phyloP scores from a whole-genome alignment of 2,888 invertebrate genomes.

The Chrysina gloriosa region DNA sequence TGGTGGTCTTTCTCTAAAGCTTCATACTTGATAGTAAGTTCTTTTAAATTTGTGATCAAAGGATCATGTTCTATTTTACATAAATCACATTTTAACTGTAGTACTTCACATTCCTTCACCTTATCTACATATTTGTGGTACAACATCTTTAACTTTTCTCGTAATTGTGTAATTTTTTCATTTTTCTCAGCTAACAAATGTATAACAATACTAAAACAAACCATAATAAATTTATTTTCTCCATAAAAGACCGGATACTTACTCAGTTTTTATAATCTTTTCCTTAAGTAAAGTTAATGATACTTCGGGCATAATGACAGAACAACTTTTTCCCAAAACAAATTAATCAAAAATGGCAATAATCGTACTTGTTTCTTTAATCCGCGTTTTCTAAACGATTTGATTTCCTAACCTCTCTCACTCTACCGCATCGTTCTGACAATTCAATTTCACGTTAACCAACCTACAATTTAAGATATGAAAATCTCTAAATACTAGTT shows the following conservation, averaged over 20 bases:
- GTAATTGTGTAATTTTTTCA: conserved; percentile 27
- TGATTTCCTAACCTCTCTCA: conserved; percentile 3
- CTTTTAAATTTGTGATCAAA: conserved; percentile 7
- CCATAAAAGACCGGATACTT: conserved; percentile 19
- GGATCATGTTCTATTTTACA: conserved; percentile 36
- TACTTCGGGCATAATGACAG: conserved; percentile 13
- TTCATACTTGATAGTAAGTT: conserved; percentile 10
- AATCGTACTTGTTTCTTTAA: neutral
- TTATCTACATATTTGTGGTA: conserved; percentile 34
- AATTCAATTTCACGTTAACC: neutral
- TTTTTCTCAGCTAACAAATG: conserved; percentile 34
- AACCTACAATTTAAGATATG: too few species aligned
- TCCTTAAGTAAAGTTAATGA: conserved; percentile 31
- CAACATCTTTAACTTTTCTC: conserved; percentile 29
- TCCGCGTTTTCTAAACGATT: conserved; percentile 23
- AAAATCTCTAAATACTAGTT: too few species aligned
- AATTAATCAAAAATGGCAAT: neutral
- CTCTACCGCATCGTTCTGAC: neutral
- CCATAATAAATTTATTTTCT: neutral
- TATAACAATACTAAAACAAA: conserved; percentile 37
- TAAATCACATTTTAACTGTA: conserved; percentile 21
- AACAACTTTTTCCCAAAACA: neutral
- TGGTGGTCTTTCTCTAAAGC: conserved; percentile 20
- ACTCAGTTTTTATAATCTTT: conserved; percentile 43
- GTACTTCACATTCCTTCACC: conserved; percentile 30